Base-by-base conservation (phyloP, 2,888 invertebrate genomes). In the Orthonychiurus folsomi region DNA sequence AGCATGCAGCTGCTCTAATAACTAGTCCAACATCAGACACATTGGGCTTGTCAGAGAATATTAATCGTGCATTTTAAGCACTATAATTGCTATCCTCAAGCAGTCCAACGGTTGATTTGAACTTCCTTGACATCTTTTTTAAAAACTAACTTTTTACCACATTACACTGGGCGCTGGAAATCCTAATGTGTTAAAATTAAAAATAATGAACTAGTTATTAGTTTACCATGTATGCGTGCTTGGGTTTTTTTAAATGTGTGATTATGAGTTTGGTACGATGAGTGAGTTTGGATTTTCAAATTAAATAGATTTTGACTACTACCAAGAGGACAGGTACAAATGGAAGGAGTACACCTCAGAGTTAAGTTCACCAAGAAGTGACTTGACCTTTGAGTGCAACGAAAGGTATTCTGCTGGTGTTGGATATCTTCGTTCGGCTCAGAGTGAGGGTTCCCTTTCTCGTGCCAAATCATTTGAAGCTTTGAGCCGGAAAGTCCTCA, bases 381-480 rank as follows among this genome's bases (percentile, higher is more conserved):
- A 56, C 26, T 21, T 23, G 24, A n/a, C n/a, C n/a, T n/a, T n/a
- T 60, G 47, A 61, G 9, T 48, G 56, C 26, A 37, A 20, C 3
- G n/a, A n/a, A n/a, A n/a, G n/a, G n/a, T 25, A 28, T 48, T 21
- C 37, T 37, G 54, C 28, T 54, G 60, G 60, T n/a, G 37, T 21
- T 60, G 54, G 55, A 9, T 21, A 47, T 18, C 56, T 69, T 25
- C 59, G 72, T 50, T 61, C 68, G 21, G 67, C 69, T 27, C 70
- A 72, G 60, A 69, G 69, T 65, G 72, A 72, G 53, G 67, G 69
- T 58, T 68, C 66, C 5, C 56, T 72, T 9, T 63, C 69, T 18
- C 60, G 66, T n/a, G 71, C 68, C 66, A 68, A 62, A 23, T 71
- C 70, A n/a, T 64, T 72, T 53, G 70, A 72, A 50, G 70, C 69